phyloP scores from a whole-genome alignment of 2,797 vertebrate genomes.

The Crax fasciolata region DNA sequence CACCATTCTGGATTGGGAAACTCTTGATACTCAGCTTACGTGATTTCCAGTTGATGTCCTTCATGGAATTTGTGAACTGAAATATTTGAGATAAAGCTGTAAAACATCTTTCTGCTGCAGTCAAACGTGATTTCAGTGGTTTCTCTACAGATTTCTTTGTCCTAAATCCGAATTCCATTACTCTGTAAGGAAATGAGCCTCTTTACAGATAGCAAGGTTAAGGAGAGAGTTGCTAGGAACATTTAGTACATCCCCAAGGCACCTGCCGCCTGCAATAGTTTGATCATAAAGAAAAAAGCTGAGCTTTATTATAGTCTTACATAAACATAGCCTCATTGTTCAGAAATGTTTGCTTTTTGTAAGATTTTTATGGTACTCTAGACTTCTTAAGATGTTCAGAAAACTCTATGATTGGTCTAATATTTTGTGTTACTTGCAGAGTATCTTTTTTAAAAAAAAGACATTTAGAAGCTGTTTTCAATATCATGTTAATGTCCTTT shows the following conservation, averaged over 20 bases:
- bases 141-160: background rate
- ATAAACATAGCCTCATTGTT: background rate
- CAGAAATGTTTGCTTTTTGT: background rate
- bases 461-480: background rate
- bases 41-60: background rate
- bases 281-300: background rate
- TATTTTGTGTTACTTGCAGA: background rate
- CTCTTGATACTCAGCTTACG: background rate
- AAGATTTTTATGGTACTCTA: background rate
- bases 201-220: background rate
- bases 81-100: background rate
- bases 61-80: background rate
- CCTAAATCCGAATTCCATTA: background rate
- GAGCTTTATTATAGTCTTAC: background rate
- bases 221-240: background rate
- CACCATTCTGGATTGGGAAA: background rate
- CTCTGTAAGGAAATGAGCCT: background rate
- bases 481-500: background rate
- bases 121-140: background rate
- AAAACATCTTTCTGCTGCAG: background rate
- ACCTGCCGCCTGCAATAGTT: background rate
- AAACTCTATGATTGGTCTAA: background rate
- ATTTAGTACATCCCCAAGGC: background rate
- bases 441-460: background rate
- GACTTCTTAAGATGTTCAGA: background rate